Evolutionary conservation across 1,140 invertebrate genomes (phyloP), one percentile per base, ranked within the genome.

Genomic region (Ostrea denselamellosa): DNA sequence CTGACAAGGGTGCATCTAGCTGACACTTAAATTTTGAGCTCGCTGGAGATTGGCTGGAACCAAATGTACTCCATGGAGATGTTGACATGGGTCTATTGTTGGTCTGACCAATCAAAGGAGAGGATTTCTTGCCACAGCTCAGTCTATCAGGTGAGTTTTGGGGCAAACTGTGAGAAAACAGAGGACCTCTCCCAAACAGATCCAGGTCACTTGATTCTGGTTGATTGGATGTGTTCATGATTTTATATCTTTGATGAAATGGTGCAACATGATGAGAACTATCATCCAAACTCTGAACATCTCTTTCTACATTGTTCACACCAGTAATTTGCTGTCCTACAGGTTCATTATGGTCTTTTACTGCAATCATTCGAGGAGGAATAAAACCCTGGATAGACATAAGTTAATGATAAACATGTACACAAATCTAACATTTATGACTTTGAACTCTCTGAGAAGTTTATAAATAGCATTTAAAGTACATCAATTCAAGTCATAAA

Each of bases 321-420:
- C 28, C 28, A 54, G n/a, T n/a, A 8, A 7, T 84, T 0, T 54
- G 12, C 9, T 84, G 22, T 53, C 54, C 17, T 0, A 10, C 14
- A 62, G 71, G 25, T 52, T 68, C 85, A 10, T n/a, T n/a, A n/a
- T 22, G 68, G 81, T 82, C 34, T 81, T 54, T 83, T 83, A 88
- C 89, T 86, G 88, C 90, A 5, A 91, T 82, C 56, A 93, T 44
- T 86, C 92, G 89, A 65, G 91, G 92, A 86, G 91, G 92, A 85
- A 91, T 87, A 86, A 92, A 92, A 68, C 91, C 91, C 92, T 92
- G 51, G 54, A 90, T 62, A 62, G 56, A 62, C 7, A 62, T 0
- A 62, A 8, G 56, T 62, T 19, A 62, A 17, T n/a, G n/a, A 62
- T 62, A 19, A 34, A 9, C 9, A 34, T 28, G 5, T 62, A 19